These are phyloP conservation scores for Octodon degus DNA, from an alignment of 2,113 vertebrate genomes.

Conservation along the genomic window DNA sequence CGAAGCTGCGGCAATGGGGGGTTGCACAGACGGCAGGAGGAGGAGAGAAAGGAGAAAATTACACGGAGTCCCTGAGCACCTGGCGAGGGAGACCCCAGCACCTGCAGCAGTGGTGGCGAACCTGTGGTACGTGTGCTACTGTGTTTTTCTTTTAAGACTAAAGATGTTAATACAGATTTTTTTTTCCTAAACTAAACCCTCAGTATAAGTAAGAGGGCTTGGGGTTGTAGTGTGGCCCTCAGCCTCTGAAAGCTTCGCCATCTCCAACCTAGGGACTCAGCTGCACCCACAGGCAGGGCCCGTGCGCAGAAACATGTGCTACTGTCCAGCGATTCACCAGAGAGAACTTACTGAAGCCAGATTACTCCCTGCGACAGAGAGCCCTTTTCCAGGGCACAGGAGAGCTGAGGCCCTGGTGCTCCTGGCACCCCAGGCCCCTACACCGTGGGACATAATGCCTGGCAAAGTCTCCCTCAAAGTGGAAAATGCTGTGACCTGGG, in stretches of 20 bases:
- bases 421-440: not conserved
- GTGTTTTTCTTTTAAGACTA: not conserved
- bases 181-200: not conserved
- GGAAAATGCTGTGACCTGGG: not conserved
- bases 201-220: not conserved
- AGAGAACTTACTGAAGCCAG: not conserved
- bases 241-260: not conserved
- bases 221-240: not conserved
- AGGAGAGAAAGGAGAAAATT: not conserved
- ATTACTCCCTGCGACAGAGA: not conserved
- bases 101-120: not conserved
- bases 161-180: not conserved
- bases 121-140: not conserved
- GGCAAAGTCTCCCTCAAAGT: not conserved
- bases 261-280: not conserved
- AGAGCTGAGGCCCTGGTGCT: not conserved
- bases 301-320: not conserved
- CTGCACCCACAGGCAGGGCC: not conserved
- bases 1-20: slow-evolving; percentile 89
- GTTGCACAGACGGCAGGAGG: not conserved
- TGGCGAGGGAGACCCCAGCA: not conserved
- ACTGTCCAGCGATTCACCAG: not conserved
- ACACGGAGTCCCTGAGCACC: not conserved
- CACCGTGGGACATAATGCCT: not conserved
- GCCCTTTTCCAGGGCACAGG: not conserved